These are phyloP conservation scores for Spodoptera litura DNA, from an alignment of 1,140 invertebrate species.

Conservation along the genomic window DNA sequence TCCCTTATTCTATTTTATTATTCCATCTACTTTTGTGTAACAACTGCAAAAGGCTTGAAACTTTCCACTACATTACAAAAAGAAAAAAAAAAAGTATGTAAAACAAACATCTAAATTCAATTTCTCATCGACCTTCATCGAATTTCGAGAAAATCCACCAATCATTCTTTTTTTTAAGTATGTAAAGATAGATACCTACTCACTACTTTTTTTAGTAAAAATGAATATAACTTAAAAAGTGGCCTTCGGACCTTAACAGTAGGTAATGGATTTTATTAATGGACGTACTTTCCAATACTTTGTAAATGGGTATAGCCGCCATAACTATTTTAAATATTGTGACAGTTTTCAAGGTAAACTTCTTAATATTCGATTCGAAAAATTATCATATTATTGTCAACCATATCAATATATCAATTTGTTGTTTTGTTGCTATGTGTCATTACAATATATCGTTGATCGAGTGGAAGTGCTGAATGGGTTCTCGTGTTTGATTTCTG, in stretches of 20 bases:
- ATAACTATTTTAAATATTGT: constrained; percentile 18
- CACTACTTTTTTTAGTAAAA: too few species aligned
- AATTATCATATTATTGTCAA: constrained; percentile 32
- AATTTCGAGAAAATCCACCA: too few species aligned
- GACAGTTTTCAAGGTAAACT: constrained; percentile 29
- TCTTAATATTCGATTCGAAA: not conserved
- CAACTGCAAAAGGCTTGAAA: too few species aligned
- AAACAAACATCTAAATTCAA: too few species aligned
- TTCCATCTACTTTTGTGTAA: too few species aligned
- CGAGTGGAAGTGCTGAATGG: not conserved
- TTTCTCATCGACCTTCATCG: too few species aligned
- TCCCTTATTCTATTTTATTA: too few species aligned
- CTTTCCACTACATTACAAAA: too few species aligned
- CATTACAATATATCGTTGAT: not conserved
- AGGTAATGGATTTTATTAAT: constrained; percentile 12
- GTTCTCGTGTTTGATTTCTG: not conserved
- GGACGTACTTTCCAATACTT: constrained; percentile 11
- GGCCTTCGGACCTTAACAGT: not conserved
- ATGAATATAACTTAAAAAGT: not conserved
- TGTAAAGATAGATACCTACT: too few species aligned
- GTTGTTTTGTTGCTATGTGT: not conserved
- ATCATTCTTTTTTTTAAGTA: too few species aligned
- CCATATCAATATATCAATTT: not conserved
- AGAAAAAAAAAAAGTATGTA: too few species aligned
- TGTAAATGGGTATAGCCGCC: not conserved